Base-by-base conservation (phyloP, 2,888 invertebrate species). In the Podabrus alpinus region DNA sequence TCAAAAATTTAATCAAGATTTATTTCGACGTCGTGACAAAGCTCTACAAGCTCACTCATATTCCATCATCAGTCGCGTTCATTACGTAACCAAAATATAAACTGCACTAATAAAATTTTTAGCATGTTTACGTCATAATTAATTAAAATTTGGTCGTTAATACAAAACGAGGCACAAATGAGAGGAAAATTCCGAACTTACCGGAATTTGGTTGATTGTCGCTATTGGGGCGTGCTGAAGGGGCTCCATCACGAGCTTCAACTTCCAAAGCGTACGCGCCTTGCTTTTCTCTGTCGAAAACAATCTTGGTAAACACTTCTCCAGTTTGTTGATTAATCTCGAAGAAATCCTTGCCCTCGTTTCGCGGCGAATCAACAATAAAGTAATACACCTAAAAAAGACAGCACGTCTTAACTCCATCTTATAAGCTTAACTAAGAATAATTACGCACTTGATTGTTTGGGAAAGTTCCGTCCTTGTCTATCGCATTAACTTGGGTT, bases 251-350 rank as follows among this genome's bases (percentile, higher is more conserved):
- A 74, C 97, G 90, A 0, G 98, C 99, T 87, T 97, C 97, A 83
- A 99, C 98, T 86, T 98, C 97, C 85, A 99, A 89, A 59, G 98
- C 98, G 89, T 98, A 99, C 75, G 98, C 97, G 66, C 96, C 96
- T 87, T 98, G 97, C 90, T 97, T 97, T 89, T 99, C 99, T 79
- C 98, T 93, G 90, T 99, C 99, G 90, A 99, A 99, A 84, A 97
- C 95, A 82, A 95, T 92, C 88, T 96, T 96, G 61, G 98, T 97
- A 89, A 95, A 97, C 86, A 99, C 95, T 88, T 97, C 96, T 17
- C 99, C 99, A 25, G 97, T 96, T 88, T 96, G 94, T 87, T 94
- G 92, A 89, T 98, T 97, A 88, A 99, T 98, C 89, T 97, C 95
- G 89, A 99, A 99, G 89, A 94, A 97, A 87, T 97, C 96, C 88